Evolutionary conservation across 1,140 invertebrate genomes (phyloP).

Genomic region (Rhynchophorus ferrugineus): DNA sequence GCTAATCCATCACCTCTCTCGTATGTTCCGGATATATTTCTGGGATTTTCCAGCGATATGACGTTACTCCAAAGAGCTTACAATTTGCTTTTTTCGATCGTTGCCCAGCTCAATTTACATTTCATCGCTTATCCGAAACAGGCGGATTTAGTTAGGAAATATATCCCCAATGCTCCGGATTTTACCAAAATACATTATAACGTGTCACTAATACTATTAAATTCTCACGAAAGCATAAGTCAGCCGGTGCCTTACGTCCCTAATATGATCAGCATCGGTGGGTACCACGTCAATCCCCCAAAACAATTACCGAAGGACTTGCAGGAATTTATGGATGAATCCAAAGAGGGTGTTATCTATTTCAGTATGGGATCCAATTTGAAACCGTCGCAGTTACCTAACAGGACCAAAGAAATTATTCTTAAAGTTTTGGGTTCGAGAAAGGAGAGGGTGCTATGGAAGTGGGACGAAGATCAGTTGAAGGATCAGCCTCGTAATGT

Average conservation of each 20-base stretch:
- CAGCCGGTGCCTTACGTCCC: constrained; percentile 41
- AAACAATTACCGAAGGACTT: constrained; percentile 43
- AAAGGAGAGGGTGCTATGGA: constrained; percentile 49
- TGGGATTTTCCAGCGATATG: constrained; percentile 39
- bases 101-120: constrained; percentile 16
- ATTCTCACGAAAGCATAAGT: constrained; percentile 29
- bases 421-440: constrained; percentile 41
- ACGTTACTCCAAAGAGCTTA: constrained; percentile 40
- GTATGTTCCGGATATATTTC: constrained; percentile 37
- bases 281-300: constrained; percentile 45
- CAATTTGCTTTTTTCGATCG: constrained; percentile 33
- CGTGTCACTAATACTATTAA: constrained; percentile 37
- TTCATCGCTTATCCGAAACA: constrained; percentile 31
- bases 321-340: constrained; percentile 41
- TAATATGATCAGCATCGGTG: constrained; percentile 46
- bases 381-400: constrained; percentile 40
- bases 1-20: constrained; percentile 38
- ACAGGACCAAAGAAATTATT: constrained; percentile 38
- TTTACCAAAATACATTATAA: constrained; percentile 45
- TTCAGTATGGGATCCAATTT: constrained; percentile 47
- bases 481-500: constrained; percentile 45
- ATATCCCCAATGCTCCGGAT: constrained; percentile 42
- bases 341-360: constrained; percentile 44
- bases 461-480: constrained; percentile 45
- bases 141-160: constrained; percentile 37